Conservation (phyloP, 2,888 invertebrate genomes). For the Alcis repandata region DNA sequence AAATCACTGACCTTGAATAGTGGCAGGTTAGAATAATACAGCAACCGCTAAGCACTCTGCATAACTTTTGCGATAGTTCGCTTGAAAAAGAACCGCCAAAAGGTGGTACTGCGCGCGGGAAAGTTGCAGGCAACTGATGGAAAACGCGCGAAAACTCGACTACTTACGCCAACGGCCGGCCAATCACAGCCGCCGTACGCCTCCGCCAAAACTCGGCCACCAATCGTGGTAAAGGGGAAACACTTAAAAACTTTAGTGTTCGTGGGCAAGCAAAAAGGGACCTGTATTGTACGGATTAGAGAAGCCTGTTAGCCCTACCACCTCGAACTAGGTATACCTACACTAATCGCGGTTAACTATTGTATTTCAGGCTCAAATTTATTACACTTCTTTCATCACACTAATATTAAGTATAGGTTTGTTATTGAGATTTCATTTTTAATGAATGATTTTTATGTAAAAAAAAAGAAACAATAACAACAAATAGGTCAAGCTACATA, state of each 20-base stretch:
- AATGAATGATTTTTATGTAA: too few relatives aligned
- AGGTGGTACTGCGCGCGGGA: slow-evolving; percentile 65
- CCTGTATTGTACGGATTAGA: too few relatives aligned
- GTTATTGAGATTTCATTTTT: too few relatives aligned
- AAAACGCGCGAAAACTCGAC: slow-evolving; percentile 78
- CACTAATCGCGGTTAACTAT: too few relatives aligned
- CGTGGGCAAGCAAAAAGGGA: slow-evolving; percentile 7
- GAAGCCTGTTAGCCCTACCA: not conserved
- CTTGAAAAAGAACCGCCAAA: slow-evolving; percentile 46
- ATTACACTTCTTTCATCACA: too few relatives aligned
- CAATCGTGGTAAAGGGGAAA: slow-evolving; percentile 73
- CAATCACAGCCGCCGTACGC: slow-evolving; percentile 73
- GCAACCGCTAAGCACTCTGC: slow-evolving; percentile 59
- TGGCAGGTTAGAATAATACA: slow-evolving; percentile 34
- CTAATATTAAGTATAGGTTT: too few relatives aligned
- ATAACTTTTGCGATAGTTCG: slow-evolving; percentile 67
- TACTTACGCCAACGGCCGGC: slow-evolving; percentile 72
- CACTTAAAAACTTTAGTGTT: slow-evolving; percentile 79
- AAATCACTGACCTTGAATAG: slow-evolving; percentile 56
- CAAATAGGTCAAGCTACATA: too few relatives aligned
- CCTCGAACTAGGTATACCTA: not conserved
- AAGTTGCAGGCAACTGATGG: slow-evolving; percentile 74
- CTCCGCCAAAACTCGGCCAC: slow-evolving; percentile 64
- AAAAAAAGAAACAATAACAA: not conserved
- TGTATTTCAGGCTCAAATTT: too few relatives aligned